Percentiles rank a stretch among this genome's conserved stretches.
phyloP scores from a whole-genome alignment of 2,888 invertebrate species.

The Tinea semifulvella region DNA sequence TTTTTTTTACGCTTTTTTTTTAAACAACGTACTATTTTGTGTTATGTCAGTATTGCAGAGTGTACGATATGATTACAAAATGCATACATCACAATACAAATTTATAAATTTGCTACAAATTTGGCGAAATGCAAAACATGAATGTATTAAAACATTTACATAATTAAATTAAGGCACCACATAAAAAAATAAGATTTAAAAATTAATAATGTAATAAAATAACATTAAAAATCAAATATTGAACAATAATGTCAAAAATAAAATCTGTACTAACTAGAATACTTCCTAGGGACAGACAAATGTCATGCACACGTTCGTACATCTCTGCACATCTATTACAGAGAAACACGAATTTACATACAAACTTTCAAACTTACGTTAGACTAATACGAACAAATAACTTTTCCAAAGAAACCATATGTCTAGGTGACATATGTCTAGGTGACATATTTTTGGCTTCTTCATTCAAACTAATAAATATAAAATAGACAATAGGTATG shows the following conservation, averaged over 20 bases:
- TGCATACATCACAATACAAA: constrained; percentile 10
- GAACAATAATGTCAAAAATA: constrained; percentile 28
- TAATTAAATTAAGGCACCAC: constrained; percentile 53
- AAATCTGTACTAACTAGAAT: background rate
- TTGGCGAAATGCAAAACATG: constrained; percentile 7
- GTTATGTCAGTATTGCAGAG: no score
- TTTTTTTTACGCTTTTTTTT: no score
- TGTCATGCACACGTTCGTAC: background rate
- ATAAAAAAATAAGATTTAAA: constrained; percentile 37
- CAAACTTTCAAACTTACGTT: no score
- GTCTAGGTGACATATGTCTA: no score
- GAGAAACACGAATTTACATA: no score
- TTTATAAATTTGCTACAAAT: background rate
- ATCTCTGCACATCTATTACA: constrained; percentile 2
- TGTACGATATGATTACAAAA: constrained; percentile 8
- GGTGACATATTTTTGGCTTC: no score
- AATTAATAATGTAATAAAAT: constrained; percentile 31
- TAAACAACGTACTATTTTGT: no score
- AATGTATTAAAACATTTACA: constrained; percentile 6
- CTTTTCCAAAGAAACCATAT: no score
- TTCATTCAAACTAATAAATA: no score
- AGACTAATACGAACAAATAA: no score
- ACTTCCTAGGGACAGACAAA: background rate
- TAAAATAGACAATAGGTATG: no score
- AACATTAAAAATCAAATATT: constrained; percentile 51